Evolutionary conservation across 1,140 invertebrate genomes (phyloP), one percentile per base, ranked within the genome.

Genomic region (Chionoecetes opilio): DNA sequence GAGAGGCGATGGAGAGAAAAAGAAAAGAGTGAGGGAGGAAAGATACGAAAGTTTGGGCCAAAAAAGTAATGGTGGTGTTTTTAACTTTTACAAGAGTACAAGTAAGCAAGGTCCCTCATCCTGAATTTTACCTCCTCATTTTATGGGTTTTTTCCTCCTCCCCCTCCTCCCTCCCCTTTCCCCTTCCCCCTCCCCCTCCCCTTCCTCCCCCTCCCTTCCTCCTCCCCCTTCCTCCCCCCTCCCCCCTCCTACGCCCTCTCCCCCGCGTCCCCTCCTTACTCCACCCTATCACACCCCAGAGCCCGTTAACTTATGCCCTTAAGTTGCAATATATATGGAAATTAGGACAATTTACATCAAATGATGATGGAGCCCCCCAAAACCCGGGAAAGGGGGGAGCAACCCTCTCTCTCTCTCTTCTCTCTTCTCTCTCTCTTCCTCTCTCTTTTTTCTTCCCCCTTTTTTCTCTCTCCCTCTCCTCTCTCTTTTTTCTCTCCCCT

Each of bases 281-380:
- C 86, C 29, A 0, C 34, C 86, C 21, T 11, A 5, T 88, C 6
- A 37, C 86, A 5, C 86, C 86, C 29, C 38, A 26, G 26, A 37
- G 26, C 38, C 8, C 86, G 63, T 88, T 41, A 88, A 88, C 87
- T 88, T 88, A 88, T 88, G 87, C 37, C 87, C 41, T 88, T 41
- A 88, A 88, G 34, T 38, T 41, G 35, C 87, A 88, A 88, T 88
- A 88, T 88, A 88, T 88, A 88, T 88, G 87, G 87, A 88, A 88
- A 88, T 88, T 41, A 38, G 63, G 2, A 75, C 63, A 75, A 75
- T 75, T 26, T 75, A 75, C 63, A n/a, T 75, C 63, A 75, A 75
- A 75, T 75, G 63, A 75, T 75, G 63, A 75, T 75, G 63, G 21
- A 75, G 63, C n/a, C 21, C 1, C 63, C 21, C 63, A 1, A 75